Conservation (phyloP, 2,797 vertebrate species). For the Mycteria americana region DNA sequence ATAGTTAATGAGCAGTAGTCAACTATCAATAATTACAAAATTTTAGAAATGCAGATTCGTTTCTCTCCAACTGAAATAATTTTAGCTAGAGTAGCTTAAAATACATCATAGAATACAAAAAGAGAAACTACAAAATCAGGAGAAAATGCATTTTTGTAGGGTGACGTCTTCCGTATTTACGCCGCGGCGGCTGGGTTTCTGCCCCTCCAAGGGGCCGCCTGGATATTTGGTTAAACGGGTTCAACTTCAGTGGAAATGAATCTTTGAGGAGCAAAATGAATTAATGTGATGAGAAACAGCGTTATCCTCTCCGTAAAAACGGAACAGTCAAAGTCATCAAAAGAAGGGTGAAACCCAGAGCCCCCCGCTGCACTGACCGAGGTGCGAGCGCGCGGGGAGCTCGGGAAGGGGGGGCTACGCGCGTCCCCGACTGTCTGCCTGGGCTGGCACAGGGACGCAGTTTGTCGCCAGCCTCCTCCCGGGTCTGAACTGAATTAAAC, state of each 20-base stretch:
- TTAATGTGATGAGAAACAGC: rapidly evolving
- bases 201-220: rapidly evolving
- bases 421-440: not conserved
- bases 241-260: not conserved
- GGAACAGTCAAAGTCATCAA: not conserved
- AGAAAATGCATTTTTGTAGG: not conserved
- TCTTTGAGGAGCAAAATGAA: not conserved
- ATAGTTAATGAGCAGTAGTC: not conserved
- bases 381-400: rapidly evolving
- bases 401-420: rapidly evolving
- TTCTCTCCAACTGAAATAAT: not conserved
- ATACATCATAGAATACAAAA: not conserved
- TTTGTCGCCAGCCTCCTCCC: not conserved
- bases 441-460: not conserved
- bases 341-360: not conserved
- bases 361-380: rapidly evolving
- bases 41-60: not conserved
- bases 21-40: not conserved
- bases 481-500: not conserved
- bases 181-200: rapidly evolving
- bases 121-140: rapidly evolving
- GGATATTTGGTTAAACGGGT: not conserved
- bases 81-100: not conserved
- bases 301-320: not conserved
- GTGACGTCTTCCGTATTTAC: not conserved